Base-by-base conservation (phyloP, 2,113 vertebrate genomes). In the Dascyllus trimaculatus region DNA sequence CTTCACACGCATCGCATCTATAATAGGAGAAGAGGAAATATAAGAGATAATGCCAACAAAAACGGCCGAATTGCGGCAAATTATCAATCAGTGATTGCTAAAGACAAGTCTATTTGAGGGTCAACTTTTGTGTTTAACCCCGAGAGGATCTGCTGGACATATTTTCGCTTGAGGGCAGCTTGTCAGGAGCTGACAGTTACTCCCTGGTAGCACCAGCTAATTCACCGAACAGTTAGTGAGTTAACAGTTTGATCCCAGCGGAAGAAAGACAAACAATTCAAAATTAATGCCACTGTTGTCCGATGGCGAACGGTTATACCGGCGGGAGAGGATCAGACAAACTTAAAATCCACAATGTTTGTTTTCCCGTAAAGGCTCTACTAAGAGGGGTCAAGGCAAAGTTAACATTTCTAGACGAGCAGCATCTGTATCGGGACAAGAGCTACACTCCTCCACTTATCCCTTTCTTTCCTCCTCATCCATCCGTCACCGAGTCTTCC, bases 401-500 rank as follows among this genome's bases (percentile, higher is more conserved):
- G 74, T 85, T 88, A 78, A 83, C 73, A 82, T 78, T 79, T 80
- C 57, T 32, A 74, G 62, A 60, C 53, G 53, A 57, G 51, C 49
- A 62, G 58, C 62, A 24, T 80, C 75, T 38, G 72, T 61, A 45
- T n/a, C 46, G 67, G 82, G 80, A 86, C 85, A 85, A 79, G 68
- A 83, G 67, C 68, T 85, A 48, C 77, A 80, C 82, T 75, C 69
- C 75, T 84, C 49, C 84, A 80, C 80, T 88, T 84, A 85, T 88
- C 75, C 85, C 62, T 85, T 88, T 46, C 65, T 61, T 89, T 87
- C 71, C 76, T 78, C 49, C 60, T 72, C 82, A 83, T 88, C 87
- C 87, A 93, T 92, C 82, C 51, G 66, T 92, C 92, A 91, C 85
- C 0, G 56, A 81, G 84, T 91, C 88, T 88, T 88, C 77, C 84